A percentile compares a stretch with the other conserved stretches of the same genome.
Evolutionary conservation across 2,797 vertebrate species (phyloP).

Genomic region (Propithecus deckenii): DNA sequence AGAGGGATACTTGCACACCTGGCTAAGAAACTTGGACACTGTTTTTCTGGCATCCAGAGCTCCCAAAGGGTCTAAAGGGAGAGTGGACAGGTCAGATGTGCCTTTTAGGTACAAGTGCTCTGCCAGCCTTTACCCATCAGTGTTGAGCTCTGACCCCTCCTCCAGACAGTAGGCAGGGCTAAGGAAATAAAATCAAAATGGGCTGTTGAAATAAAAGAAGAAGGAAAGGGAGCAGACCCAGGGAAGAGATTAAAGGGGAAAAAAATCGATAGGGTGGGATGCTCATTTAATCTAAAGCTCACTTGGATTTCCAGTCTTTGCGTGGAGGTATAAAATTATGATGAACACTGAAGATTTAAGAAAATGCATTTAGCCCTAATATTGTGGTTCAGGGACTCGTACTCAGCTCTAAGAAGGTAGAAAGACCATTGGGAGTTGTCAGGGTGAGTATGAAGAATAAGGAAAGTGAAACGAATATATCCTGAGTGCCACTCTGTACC

Average conservation of each 20-base stretch:
- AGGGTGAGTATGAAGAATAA: not conserved
- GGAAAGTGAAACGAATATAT: not conserved
- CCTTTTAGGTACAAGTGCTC: not conserved
- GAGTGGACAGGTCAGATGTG: not conserved
- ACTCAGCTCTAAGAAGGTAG: not conserved
- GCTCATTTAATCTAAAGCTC: not conserved
- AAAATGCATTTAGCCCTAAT: not conserved
- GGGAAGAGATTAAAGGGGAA: not conserved
- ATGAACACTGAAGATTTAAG: not conserved
- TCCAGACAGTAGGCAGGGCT: not conserved
- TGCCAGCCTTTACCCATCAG: not conserved
- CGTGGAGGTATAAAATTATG: not conserved
- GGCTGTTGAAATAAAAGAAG: conserved; percentile 9
- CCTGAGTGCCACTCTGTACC: not conserved
- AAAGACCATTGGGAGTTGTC: not conserved
- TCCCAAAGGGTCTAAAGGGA: not conserved
- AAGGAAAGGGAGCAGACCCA: not conserved
- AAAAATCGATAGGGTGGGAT: not conserved
- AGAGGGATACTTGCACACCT: not conserved
- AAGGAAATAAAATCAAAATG: conserved; percentile 14
- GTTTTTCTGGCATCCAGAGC: not conserved
- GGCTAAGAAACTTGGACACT: not conserved
- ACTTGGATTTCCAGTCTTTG: not conserved
- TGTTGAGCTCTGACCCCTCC: not conserved
- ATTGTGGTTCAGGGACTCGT: not conserved